Evolutionary conservation across 2,113 vertebrate species (phyloP).

Genomic region (Clarias macrocephalus): DNA sequence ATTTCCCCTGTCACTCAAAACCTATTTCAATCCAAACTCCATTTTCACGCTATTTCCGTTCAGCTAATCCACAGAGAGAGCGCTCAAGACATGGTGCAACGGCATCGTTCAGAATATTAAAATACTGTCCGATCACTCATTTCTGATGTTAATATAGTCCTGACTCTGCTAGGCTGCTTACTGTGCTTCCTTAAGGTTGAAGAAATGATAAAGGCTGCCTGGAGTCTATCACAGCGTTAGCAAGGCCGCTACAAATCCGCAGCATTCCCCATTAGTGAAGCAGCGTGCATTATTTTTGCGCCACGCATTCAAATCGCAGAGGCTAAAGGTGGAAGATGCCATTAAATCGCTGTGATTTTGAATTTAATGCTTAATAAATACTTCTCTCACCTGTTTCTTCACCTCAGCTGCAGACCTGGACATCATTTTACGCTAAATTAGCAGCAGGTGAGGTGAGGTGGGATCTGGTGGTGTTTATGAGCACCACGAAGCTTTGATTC

Average conservation of each 20-base stretch:
- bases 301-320: conserved; percentile 62
- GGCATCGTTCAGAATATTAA: background rate
- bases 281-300: conserved; percentile 62
- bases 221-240: conserved; percentile 62
- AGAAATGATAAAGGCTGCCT: conserved; percentile 54
- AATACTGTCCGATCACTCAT: background rate
- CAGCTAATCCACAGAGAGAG: background rate
- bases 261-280: conserved; percentile 61
- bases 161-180: conserved; percentile 48
- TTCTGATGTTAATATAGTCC: conserved; percentile 21
- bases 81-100: background rate
- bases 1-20: background rate
- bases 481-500: background rate
- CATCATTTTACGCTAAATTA: conserved; percentile 70
- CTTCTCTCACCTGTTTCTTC: conserved; percentile 54
- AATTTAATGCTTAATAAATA: conserved; percentile 71
- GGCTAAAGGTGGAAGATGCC: conserved; percentile 63
- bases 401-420: conserved; percentile 54
- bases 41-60: background rate
- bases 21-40: conserved; percentile 4
- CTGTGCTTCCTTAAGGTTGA: conserved; percentile 57
- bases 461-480: background rate
- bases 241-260: conserved; percentile 58
- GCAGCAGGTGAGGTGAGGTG: conserved; percentile 53
- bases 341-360: conserved; percentile 67